A percentile compares a stretch with the other conserved stretches of the same genome.
phyloP scores from a whole-genome alignment of 2,797 vertebrate species.

The Acanthurus lineatus region DNA sequence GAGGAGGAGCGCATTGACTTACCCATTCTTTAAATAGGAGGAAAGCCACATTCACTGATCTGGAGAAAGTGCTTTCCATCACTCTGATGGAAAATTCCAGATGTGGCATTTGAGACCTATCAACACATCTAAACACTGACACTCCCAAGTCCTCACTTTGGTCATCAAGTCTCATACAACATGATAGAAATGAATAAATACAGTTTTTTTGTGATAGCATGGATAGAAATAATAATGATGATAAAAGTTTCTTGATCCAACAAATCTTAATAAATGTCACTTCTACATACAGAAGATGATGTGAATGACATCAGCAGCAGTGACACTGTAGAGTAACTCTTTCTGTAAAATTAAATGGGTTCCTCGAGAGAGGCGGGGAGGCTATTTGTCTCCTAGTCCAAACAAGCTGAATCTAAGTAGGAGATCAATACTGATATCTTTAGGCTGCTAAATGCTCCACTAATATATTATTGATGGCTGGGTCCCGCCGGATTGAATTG shows the following conservation, averaged over 20 bases:
- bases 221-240: constrained; percentile 13
- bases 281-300: constrained; percentile 4
- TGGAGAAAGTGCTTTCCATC: constrained; percentile 43
- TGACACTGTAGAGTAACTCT: constrained; percentile 47
- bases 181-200: constrained; percentile 28
- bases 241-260: background rate
- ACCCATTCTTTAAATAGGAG: constrained; percentile 32
- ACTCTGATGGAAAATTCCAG: constrained; percentile 37
- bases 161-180: constrained; percentile 11
- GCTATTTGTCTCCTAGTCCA: constrained; percentile 80
- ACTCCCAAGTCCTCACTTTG: constrained; percentile 14
- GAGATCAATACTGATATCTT: constrained; percentile 85
- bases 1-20: constrained; percentile 34
- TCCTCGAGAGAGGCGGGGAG: constrained; percentile 65
- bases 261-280: constrained; percentile 18
- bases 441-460: constrained; percentile 79
- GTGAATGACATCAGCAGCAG: constrained; percentile 49
- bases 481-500: constrained; percentile 79
- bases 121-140: constrained; percentile 28
- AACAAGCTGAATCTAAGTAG: constrained; percentile 79
- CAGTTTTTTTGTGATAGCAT: constrained; percentile 30
- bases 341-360: constrained; percentile 76
- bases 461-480: constrained; percentile 84
- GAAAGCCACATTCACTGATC: constrained; percentile 22
- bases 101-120: constrained; percentile 36